A percentile compares a stretch with the other conserved stretches of the same genome.
phyloP scores from a whole-genome alignment of 2,113 vertebrate species.

The Corythornis madagascariensis region DNA sequence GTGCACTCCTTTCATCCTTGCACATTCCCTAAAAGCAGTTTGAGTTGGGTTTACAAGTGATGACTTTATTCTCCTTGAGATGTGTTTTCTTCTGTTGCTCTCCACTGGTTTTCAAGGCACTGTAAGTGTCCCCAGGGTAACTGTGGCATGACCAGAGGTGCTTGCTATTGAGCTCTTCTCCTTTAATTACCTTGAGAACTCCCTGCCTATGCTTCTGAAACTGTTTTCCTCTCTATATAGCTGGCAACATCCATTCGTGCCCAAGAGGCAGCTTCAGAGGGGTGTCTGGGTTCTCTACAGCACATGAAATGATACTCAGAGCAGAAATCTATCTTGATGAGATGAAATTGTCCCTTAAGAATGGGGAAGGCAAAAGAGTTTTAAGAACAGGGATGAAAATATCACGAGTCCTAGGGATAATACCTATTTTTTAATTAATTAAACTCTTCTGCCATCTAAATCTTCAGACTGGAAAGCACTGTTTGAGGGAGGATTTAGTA shows the following conservation, averaged over 20 bases:
- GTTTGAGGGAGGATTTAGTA: background rate
- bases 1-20: background rate
- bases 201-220: background rate
- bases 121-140: background rate
- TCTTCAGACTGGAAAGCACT: background rate
- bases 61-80: background rate
- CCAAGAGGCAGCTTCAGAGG: background rate
- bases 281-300: background rate
- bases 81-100: background rate
- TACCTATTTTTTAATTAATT: background rate
- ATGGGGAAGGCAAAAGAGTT: background rate
- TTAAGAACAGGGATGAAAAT: background rate
- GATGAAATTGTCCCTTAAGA: background rate
- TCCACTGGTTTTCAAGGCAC: background rate
- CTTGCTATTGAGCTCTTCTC: background rate
- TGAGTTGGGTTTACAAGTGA: background rate
- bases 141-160: background rate
- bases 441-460: background rate
- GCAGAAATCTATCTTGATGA: background rate
- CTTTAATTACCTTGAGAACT: background rate
- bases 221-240: background rate
- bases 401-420: background rate
- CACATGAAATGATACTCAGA: background rate
- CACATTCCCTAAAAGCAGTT: background rate
- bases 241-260: background rate